Evolutionary conservation across 1,140 invertebrate species (phyloP).

Genomic region (Plectrocnemia conspersa): DNA sequence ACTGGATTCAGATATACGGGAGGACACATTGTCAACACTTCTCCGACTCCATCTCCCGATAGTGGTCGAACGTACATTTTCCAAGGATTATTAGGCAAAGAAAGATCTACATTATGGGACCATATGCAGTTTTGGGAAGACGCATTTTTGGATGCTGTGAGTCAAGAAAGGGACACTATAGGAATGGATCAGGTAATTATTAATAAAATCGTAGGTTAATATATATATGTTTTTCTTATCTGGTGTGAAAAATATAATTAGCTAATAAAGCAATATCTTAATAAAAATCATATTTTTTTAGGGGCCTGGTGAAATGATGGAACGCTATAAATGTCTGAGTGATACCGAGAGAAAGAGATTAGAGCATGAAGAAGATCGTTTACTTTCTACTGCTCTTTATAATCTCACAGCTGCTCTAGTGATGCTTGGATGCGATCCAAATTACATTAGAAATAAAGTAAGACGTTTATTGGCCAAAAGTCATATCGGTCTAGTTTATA

Average conservation of each 20-base stretch:
- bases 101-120: slow-evolving; percentile 89
- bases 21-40: slow-evolving; percentile 79
- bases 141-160: slow-evolving; percentile 96
- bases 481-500: slow-evolving; percentile 96
- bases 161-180: slow-evolving; percentile 97
- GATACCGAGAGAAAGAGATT: slow-evolving; percentile 92
- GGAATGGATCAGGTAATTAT: slow-evolving; percentile 88
- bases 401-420: slow-evolving; percentile 96
- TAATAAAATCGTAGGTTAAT: slow-evolving; percentile 1
- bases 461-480: slow-evolving; percentile 92
- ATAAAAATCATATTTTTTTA: slow-evolving; percentile 26
- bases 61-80: slow-evolving; percentile 85
- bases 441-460: slow-evolving; percentile 87
- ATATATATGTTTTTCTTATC: slow-evolving; percentile 12
- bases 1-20: slow-evolving; percentile 85
- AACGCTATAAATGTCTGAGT: slow-evolving; percentile 90
- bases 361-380: slow-evolving; percentile 96
- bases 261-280: neutral
- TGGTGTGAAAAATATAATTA: slow-evolving; percentile 14
- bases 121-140: slow-evolving; percentile 99
- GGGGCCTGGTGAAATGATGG: slow-evolving; percentile 98
- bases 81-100: slow-evolving; percentile 67
- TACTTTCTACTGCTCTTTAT: slow-evolving; percentile 93
- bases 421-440: slow-evolving; percentile 85
- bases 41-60: slow-evolving; percentile 79